These are phyloP conservation scores for Elgaria multicarinata DNA, from an alignment of 2,113 vertebrate species.

Conservation along the genomic window DNA sequence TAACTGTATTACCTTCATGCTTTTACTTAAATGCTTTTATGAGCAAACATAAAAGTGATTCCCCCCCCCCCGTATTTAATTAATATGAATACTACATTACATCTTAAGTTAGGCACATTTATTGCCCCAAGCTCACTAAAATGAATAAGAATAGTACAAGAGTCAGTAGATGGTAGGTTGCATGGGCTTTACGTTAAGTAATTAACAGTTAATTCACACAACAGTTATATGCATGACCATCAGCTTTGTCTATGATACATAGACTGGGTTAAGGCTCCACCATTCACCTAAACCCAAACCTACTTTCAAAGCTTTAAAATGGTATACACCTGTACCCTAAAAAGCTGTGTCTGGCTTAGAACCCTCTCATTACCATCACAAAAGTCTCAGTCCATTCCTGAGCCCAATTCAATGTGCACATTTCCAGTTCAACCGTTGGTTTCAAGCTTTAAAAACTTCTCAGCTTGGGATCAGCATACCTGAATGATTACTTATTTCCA, in stretches of 20 bases:
- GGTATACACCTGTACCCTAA: background rate
- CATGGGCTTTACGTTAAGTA: background rate
- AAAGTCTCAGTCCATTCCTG: background rate
- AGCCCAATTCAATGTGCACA: background rate
- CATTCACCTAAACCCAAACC: background rate
- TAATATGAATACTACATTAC: background rate
- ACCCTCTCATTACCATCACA: background rate
- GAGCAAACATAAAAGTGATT: background rate
- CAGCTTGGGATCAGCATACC: background rate
- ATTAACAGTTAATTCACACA: background rate
- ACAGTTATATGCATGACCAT: background rate
- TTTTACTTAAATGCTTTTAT: background rate
- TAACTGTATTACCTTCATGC: background rate
- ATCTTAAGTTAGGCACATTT: background rate
- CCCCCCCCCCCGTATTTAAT: background rate
- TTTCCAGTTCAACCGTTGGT: background rate
- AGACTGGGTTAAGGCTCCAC: background rate
- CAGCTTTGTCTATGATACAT: background rate
- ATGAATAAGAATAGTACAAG: background rate
- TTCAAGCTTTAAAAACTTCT: background rate
- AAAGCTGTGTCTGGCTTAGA: background rate
- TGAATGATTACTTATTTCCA: background rate
- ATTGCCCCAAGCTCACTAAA: background rate
- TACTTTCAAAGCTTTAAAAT: background rate
- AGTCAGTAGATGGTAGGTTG: background rate